Evolutionary conservation across 2,113 vertebrate genomes (phyloP).

Genomic region (Cacatua alba): DNA sequence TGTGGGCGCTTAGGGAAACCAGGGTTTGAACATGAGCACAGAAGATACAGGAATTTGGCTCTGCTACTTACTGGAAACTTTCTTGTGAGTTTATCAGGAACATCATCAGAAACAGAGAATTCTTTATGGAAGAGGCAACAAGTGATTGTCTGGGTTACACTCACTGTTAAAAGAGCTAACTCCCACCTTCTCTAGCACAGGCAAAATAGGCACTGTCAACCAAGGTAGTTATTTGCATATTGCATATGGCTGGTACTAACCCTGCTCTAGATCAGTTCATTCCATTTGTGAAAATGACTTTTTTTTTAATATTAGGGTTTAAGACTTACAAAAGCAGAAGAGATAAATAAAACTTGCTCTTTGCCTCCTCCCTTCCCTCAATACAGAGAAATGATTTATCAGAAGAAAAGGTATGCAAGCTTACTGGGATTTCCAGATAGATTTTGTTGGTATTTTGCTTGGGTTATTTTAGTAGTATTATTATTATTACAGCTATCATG

Average conservation of each 20-base stretch:
- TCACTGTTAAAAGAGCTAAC: not conserved
- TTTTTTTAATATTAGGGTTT: not conserved
- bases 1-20: not conserved
- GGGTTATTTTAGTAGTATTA: not conserved
- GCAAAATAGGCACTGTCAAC: not conserved
- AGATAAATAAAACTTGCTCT: not conserved
- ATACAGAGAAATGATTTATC: not conserved
- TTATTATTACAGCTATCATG: not conserved
- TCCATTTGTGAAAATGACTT: not conserved
- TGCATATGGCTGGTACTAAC: not conserved
- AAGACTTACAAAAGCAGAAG: not conserved
- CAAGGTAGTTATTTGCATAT: not conserved
- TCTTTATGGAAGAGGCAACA: not conserved
- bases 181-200: not conserved
- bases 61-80: not conserved
- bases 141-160: not conserved
- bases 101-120: not conserved
- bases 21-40: not conserved
- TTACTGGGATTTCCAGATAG: not conserved
- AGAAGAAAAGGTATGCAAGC: not conserved
- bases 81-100: not conserved
- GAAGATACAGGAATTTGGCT: not conserved
- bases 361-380: not conserved
- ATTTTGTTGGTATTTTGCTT: not conserved
- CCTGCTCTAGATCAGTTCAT: not conserved